These are phyloP conservation scores for Leiothrix lutea DNA, from an alignment of 2,113 vertebrate species.

Conservation along the genomic window DNA sequence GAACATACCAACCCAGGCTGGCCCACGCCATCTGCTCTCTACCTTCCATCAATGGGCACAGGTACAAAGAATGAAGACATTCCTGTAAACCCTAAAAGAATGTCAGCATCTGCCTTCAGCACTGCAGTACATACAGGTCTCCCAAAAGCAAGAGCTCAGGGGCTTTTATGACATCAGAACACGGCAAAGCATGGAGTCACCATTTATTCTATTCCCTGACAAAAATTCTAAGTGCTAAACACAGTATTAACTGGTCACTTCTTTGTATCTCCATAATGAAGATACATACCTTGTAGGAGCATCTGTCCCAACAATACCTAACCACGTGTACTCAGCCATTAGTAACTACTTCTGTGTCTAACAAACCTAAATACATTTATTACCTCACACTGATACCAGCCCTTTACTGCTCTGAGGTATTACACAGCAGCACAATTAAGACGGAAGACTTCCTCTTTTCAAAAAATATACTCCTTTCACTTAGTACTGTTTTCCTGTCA, in stretches of 20 bases:
- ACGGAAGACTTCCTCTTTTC: neutral
- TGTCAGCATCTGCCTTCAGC: rapidly evolving
- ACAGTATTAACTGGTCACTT: neutral
- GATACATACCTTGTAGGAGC: too few species aligned
- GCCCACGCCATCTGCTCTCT: rapidly evolving
- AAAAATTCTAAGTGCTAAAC: neutral
- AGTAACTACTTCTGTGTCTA: neutral
- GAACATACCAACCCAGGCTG: rapidly evolving
- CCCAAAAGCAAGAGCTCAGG: neutral
- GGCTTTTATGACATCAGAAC: neutral
- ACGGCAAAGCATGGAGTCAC: neutral
- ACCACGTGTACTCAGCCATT: neutral
- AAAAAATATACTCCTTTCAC: slow-evolving; percentile 1
- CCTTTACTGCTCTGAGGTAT: slow-evolving; percentile 32
- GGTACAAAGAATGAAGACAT: rapidly evolving
- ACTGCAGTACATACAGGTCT: neutral
- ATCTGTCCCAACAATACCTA: too few species aligned
- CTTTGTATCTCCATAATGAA: neutral
- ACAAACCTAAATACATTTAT: neutral
- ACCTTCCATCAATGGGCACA: rapidly evolving
- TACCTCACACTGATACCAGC: neutral
- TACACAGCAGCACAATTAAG: neutral
- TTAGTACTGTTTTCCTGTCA: neutral
- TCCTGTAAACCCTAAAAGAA: neutral
- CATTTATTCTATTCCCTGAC: neutral